A percentile compares a stretch with the other conserved stretches of the same genome.
phyloP scores from a whole-genome alignment of 2,113 vertebrate genomes.

The Himantopus leucocephalus region DNA sequence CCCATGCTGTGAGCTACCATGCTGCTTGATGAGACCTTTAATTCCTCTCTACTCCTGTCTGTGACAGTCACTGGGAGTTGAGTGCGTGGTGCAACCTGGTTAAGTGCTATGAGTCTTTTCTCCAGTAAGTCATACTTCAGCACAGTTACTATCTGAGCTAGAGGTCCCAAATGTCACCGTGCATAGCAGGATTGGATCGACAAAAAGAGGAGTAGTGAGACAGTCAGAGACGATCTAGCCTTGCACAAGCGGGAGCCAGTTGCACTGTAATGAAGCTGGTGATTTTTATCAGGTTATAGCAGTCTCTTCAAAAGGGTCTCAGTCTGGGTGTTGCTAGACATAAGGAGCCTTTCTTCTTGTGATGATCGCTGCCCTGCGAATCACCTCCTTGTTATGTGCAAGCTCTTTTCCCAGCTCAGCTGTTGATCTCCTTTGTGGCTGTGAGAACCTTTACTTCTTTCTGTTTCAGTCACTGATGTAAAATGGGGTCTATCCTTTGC shows the following conservation, averaged over 20 bases:
- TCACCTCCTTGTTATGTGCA: not conserved
- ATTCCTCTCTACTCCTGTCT: not conserved
- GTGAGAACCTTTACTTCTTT: not conserved
- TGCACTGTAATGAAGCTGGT: not conserved
- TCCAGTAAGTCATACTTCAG: not conserved
- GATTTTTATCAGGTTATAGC: not conserved
- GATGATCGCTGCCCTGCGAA: not conserved
- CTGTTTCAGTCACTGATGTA: not conserved
- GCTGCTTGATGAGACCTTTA: not conserved
- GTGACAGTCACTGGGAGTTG: not conserved
- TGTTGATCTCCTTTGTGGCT: not conserved
- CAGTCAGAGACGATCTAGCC: rapidly evolving
- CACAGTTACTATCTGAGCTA: not conserved
- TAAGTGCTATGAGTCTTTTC: not conserved
- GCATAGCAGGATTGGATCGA: not conserved
- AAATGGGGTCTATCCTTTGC: not conserved
- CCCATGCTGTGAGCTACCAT: not conserved
- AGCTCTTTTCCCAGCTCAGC: not conserved
- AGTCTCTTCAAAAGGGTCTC: not conserved
- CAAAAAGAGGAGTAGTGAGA: not conserved
- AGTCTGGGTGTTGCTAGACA: not conserved
- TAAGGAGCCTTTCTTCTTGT: not conserved
- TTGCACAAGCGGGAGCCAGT: not conserved
- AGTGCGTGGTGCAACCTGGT: not conserved
- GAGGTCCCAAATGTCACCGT: not conserved